Percentiles rank a stretch among this genome's conserved stretches.
phyloP scores from a whole-genome alignment of 2,113 vertebrate genomes.

The Ictidomys tridecemlineatus region DNA sequence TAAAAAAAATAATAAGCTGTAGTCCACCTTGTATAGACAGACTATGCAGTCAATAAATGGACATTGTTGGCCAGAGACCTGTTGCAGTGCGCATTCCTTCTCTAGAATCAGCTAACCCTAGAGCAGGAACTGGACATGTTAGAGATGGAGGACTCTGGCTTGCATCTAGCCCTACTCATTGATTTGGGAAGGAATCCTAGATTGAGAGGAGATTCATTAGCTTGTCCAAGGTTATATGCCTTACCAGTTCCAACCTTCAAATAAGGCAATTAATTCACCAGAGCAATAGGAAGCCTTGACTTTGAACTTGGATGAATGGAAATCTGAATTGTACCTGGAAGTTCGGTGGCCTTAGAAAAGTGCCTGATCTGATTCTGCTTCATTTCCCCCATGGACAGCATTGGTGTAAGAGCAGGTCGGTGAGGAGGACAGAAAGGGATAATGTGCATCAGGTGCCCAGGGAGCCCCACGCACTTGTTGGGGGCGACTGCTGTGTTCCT shows the following conservation, averaged over 20 bases:
- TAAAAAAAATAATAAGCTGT: constrained; percentile 39
- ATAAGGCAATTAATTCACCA: background rate
- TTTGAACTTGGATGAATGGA: background rate
- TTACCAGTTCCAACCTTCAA: background rate
- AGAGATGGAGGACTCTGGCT: background rate
- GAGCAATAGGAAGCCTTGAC: background rate
- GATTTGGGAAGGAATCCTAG: background rate
- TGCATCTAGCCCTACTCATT: background rate
- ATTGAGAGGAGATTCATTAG: background rate
- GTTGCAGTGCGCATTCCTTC: background rate
- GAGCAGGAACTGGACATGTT: background rate
- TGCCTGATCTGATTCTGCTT: background rate
- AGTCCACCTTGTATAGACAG: background rate
- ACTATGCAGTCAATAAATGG: background rate
- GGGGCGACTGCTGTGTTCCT: background rate
- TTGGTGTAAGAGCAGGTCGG: background rate
- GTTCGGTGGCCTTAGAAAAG: background rate
- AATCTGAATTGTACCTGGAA: constrained; percentile 17
- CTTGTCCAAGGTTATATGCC: background rate
- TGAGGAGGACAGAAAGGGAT: background rate
- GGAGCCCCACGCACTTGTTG: background rate
- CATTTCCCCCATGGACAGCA: background rate
- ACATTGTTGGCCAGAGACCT: background rate
- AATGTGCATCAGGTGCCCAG: background rate
- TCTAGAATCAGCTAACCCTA: background rate